A percentile compares a stretch with the other conserved stretches of the same genome.
Conservation (phyloP, 2,888 invertebrate species). For the Caenorhabditis wallacei region DNA sequence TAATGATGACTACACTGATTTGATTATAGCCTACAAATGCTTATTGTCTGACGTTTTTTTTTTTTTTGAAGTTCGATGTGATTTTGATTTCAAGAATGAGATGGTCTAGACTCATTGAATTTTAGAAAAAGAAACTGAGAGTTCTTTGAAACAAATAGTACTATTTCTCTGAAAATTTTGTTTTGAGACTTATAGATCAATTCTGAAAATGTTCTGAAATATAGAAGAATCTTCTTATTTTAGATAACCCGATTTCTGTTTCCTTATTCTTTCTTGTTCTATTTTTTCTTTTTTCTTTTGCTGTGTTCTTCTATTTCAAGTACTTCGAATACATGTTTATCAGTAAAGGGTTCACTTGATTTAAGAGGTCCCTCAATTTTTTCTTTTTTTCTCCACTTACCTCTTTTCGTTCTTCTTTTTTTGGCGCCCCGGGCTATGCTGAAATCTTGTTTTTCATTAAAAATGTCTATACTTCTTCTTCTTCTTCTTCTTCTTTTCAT, state of each 20-base stretch:
- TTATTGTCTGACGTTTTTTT: not conserved
- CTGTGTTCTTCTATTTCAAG: slow-evolving; percentile 47
- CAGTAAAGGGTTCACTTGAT: slow-evolving; percentile 27
- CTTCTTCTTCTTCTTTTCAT: slow-evolving; percentile 25
- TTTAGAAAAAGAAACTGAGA: not conserved
- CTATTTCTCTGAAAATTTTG: not conserved
- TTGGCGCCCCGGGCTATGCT: slow-evolving; percentile 56
- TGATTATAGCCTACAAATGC: slow-evolving; percentile 33
- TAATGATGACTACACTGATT: slow-evolving; percentile 6
- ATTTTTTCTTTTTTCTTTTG: not conserved
- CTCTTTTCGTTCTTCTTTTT: slow-evolving; percentile 48
- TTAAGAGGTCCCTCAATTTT: slow-evolving; percentile 27
- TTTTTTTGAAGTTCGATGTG: not conserved
- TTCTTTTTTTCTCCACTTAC: slow-evolving; percentile 29
- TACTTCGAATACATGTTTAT: not conserved
- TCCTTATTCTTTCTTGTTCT: not conserved
- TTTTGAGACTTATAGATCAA: not conserved
- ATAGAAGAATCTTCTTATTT: not conserved
- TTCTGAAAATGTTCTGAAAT: not conserved
- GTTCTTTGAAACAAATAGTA: not conserved
- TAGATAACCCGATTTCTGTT: not conserved
- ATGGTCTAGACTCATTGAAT: not conserved
- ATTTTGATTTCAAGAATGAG: not conserved
- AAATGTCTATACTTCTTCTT: slow-evolving; percentile 59
- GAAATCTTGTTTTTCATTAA: slow-evolving; percentile 62